These are phyloP conservation scores for Habrosyne pyritoides DNA, from an alignment of 2,888 invertebrate species.

Conservation along the genomic window DNA sequence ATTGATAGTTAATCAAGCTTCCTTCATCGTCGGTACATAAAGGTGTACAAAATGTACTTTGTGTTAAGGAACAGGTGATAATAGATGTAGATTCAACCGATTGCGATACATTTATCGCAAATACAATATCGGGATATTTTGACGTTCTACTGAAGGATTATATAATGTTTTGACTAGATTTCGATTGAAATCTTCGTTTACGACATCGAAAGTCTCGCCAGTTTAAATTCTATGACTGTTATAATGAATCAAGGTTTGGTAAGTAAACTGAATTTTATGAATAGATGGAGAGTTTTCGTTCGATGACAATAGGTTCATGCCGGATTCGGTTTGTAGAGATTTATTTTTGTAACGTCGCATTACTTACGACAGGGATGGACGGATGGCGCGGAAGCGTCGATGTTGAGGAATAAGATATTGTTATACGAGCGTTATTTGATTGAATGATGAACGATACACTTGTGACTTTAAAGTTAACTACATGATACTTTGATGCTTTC, in stretches of 20 bases:
- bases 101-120: not conserved
- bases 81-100: conserved; percentile 29
- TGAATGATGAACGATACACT: not conserved
- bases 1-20: not conserved
- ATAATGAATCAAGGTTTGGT: not conserved
- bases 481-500: conserved; percentile 12
- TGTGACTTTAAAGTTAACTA: not conserved
- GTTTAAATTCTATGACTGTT: not conserved
- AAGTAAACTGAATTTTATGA: not conserved
- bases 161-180: not conserved
- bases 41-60: conserved; percentile 35
- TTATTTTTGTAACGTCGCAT: conserved; percentile 73
- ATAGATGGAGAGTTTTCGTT: not conserved
- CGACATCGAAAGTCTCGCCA: not conserved
- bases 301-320: conserved; percentile 57
- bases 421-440: conserved; percentile 15
- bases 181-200: not conserved
- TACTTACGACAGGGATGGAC: conserved; percentile 33
- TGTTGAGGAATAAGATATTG: conserved; percentile 25
- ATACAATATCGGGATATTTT: not conserved
- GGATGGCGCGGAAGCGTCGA: conserved; percentile 29
- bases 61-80: conserved; percentile 43
- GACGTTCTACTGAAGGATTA: not conserved
- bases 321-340: conserved; percentile 61
- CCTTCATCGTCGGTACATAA: not conserved